Base-by-base conservation (phyloP, 2,888 invertebrate species). In the Ophioninae sp. region DNA sequence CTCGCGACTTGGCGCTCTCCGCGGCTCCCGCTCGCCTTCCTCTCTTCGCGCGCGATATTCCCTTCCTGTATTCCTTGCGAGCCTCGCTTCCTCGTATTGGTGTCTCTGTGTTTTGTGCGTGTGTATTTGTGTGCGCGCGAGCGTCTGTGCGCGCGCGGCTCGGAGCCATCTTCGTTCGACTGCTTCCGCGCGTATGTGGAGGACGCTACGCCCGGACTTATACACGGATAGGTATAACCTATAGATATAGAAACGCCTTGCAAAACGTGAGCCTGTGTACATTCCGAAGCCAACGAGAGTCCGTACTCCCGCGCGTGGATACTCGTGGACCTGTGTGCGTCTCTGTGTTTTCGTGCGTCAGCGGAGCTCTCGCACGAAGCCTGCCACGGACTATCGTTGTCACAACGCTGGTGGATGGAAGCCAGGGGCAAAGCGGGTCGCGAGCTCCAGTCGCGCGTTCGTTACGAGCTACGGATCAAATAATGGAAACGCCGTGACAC, bases 21-120 rank as follows among this genome's bases (percentile, higher is more conserved):
- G 72, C 65, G 61, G 72, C 82, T 81, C 76, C 73, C 78, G 82
- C 79, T 82, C 59, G 81, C 74, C 84, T 81, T 74, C 81, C 73
- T 80, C 74, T 85, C 73, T 39, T 76, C 81, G 59, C 68, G 79
- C 67, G 77, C 44, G 64, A 69, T 64, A 6, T 68, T 80, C 74
- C 80, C 64, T 75, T 74, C 72, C 67, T 81, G 44, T 64, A 20
- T 39, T 69, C 70, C 70, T 69, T 50, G 81, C 69, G 68, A 62
- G 74, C 74, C 64, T 62, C 37, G 21, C 30, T 44, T 8, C 64
- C 59, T 13, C 21, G 41, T 57, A 10, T 30, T 20, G 17, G 20
- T 61, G 6, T 21, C 23, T 72, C 6, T 39, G n/a, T 39, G 17
- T 17, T 64, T 13, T 74, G 61, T 39, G 23, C 13, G 8, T 23